Evolutionary conservation across 2,113 vertebrate genomes (phyloP), one percentile per base, ranked within the genome.

Genomic region (Saimiri boliviensis): DNA sequence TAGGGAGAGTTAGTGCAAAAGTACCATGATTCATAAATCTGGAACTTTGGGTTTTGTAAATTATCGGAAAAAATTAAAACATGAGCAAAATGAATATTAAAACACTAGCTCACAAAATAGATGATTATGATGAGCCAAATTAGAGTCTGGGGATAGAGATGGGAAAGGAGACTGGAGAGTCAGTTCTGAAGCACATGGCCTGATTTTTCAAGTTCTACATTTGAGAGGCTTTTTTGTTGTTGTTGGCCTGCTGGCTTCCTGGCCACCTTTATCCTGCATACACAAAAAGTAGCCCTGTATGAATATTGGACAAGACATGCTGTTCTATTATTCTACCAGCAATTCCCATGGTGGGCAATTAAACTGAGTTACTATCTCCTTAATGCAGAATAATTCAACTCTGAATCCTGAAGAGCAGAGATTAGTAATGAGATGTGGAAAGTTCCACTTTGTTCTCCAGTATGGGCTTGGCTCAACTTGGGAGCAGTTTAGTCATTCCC

Each of bases 331-430:
- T 82, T 83, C 73, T 82, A 60, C 37, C 49, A 79, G 27, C 87
- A 91, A 66, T 96, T 95, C 84, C 91, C 85, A 81, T 56, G 54
- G 85, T 79, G 54, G 37, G 42, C 82, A 94, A 94, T 97, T 97
- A 85, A 14, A 16, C 37, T 52, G 30, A 95, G 52, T 83, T 12
- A 25, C 7, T 42, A 25, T 87, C 52, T 32, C 45, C 7, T 16
- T 86, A 90, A 74, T 87, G 82, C 73, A 60, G 73, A 84, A 85
- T 89, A 96, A 76, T 77, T 97, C 63, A 71, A 1, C 96, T 97
- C 92, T 49, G 71, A 92, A 96, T 89, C 58, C 9, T 23, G 56
- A 95, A 80, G 4, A 96, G 73, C 89, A 8, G 68, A 84, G 83
- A 84, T 19, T 19, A 86, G 47, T 95, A 93, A 96, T 86, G 79